Percentiles rank a stretch among this genome's conserved stretches.
Conservation (phyloP, 2,888 invertebrate genomes). For the Gari tellinella region DNA sequence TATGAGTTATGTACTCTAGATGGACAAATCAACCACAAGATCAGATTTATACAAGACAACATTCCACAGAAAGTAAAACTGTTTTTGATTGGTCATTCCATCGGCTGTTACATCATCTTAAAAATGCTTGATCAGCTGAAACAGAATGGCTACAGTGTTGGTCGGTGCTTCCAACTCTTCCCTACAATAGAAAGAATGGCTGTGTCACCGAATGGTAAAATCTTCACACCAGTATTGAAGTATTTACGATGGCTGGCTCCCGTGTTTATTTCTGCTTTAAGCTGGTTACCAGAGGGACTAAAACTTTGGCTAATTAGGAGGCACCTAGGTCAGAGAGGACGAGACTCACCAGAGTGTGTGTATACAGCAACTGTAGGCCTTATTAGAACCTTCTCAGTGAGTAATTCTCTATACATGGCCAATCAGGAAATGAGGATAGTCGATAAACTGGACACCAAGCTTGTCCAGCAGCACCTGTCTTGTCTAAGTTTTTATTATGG, state of each 20-base stretch:
- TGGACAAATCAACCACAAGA: conserved; percentile 93
- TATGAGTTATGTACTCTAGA: conserved; percentile 86
- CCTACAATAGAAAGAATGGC: conserved; percentile 95
- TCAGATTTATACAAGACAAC: conserved; percentile 90
- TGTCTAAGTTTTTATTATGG: conserved; percentile 93
- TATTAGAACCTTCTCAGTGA: conserved; percentile 78
- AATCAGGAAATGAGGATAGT: conserved; percentile 91
- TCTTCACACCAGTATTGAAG: conserved; percentile 87
- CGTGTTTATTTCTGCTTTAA: conserved; percentile 73
- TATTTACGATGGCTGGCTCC: conserved; percentile 84
- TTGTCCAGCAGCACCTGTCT: conserved; percentile 87
- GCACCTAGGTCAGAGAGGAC: conserved; percentile 70
- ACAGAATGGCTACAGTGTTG: conserved; percentile 70
- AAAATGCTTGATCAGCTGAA: conserved; percentile 88
- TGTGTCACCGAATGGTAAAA: conserved; percentile 89
- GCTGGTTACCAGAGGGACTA: conserved; percentile 71
- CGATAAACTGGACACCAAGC: conserved; percentile 88
- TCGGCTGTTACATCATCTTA: conserved; percentile 93
- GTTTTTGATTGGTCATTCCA: conserved; percentile 95
- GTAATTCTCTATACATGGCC: conserved; percentile 78
- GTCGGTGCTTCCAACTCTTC: conserved; percentile 89
- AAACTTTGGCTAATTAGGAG: conserved; percentile 75
- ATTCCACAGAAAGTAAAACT: conserved; percentile 89
- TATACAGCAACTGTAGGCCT: conserved; percentile 78
- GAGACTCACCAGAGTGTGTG: conserved; percentile 74